A percentile compares a stretch with the other conserved stretches of the same genome.
phyloP scores from a whole-genome alignment of 2,797 vertebrate genomes.

The Hemitrygon akajei region DNA sequence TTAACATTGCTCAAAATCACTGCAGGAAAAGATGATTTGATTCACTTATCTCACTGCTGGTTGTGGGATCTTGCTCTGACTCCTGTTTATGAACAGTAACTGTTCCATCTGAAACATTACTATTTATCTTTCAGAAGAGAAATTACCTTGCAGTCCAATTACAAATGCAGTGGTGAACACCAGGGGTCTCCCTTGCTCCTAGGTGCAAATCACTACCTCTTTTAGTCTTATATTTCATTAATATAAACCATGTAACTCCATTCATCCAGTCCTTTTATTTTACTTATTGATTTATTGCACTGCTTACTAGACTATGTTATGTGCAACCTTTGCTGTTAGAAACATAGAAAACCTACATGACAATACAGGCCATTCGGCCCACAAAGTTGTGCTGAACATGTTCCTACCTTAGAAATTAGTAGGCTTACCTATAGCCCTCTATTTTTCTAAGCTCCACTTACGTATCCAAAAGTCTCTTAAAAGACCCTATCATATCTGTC shows the following conservation, averaged over 20 bases:
- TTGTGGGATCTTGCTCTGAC: neutral
- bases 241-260: neutral
- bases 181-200: constrained; percentile 10
- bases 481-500: too few species aligned
- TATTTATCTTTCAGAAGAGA: too few species aligned
- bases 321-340: neutral
- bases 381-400: too few species aligned
- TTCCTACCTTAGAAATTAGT: too few species aligned
- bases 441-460: too few species aligned
- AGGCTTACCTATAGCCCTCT: too few species aligned
- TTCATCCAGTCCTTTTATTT: neutral
- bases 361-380: too few species aligned
- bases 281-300: neutral
- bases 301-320: neutral
- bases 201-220: neutral
- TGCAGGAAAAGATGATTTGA: neutral
- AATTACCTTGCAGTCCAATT: neutral
- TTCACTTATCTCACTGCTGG: neutral
- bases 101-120: neutral
- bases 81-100: neutral
- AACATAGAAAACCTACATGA: too few species aligned
- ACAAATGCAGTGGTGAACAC: neutral
- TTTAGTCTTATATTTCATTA: neutral
- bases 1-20: neutral
- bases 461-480: too few species aligned